Base-by-base conservation (phyloP, 2,797 vertebrate species). In the Rhynchotus rufescens region DNA sequence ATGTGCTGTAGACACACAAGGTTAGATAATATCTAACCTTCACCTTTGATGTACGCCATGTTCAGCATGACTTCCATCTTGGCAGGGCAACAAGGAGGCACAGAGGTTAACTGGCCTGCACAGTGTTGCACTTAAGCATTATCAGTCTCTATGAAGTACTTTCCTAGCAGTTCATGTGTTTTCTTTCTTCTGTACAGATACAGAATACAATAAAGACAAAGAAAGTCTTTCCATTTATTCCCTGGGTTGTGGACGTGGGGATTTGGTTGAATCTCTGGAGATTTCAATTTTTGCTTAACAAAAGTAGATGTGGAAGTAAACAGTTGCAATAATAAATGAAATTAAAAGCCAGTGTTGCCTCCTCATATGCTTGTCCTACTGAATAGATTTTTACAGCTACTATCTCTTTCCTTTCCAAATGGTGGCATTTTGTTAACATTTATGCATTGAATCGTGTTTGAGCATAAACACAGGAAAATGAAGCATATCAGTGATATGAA, bases 401-500 rank as follows among this genome's bases (percentile, higher is more conserved):
- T 74, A 8, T 2, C 59, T 90, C 36, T 74, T 88, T 90, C 49
- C 72, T 19, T 64, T 92, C 67, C 66, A 85, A 51, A 34, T 32
- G 4, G 25, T 95, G 61, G 56, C 52, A 34, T 61, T 78, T 75
- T 60, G 72, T 15, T 32, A 62, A 30, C 89, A 61, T 26, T 88
- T 71, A 51, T 54, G 26, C n/a, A 67, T 75, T 84, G 82, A 89
- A 91, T 84, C 3, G 78, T 86, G 91, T 80, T 68, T 3, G 10
- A 6, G 8, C 19, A 80, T 38, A 89, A 94, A 66, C 51, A 67
- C 10, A 68, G 21, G 30, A 64, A 62, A 20, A 51, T 54, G 61
- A 89, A 79, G 49, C n/a, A 75, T 79, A n/a, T 84, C 61, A 38
- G 57, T 69, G 57, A 88, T 89, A 74, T 49, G 9, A 83, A 42